A percentile compares a stretch with the other conserved stretches of the same genome.
Conservation (phyloP, 2,797 vertebrate genomes). For the Sebastes hubbsi region DNA sequence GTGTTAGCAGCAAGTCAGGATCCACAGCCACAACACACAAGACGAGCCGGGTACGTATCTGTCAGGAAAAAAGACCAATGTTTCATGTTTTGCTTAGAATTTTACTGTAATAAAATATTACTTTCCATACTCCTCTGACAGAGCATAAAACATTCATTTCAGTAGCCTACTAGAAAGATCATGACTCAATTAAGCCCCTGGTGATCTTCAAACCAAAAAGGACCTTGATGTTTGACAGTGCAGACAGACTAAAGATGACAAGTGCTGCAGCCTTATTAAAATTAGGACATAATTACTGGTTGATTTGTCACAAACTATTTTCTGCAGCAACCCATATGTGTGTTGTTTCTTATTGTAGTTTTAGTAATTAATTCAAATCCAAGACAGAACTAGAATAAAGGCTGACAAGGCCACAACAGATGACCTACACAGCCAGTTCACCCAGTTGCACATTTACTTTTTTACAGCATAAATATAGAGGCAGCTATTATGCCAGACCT, state of each 20-base stretch:
- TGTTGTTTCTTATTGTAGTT: not conserved
- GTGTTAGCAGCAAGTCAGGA: constrained; percentile 25
- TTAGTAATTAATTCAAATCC: constrained; percentile 8
- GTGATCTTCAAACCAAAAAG: constrained; percentile 22
- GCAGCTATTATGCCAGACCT: not conserved
- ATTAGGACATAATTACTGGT: constrained; percentile 10
- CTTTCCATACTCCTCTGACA: constrained; percentile 8
- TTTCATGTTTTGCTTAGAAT: not conserved
- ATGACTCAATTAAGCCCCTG: constrained; percentile 6
- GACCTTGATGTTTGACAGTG: not conserved
- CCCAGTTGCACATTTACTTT: not conserved
- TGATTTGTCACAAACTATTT: constrained; percentile 16
- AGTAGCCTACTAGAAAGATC: constrained; percentile 5
- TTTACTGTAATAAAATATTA: not conserved
- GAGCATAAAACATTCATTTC: constrained; percentile 20
- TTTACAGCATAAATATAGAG: not conserved
- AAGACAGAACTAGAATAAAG: constrained; percentile 20
- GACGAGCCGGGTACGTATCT: constrained; percentile 30
- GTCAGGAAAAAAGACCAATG: not conserved
- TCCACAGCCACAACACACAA: constrained; percentile 36
- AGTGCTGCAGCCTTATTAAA: constrained; percentile 13
- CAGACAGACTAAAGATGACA: constrained; percentile 7
- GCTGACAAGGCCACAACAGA: not conserved
- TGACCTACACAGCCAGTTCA: not conserved
- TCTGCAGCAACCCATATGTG: constrained; percentile 5